Percentiles rank a stretch among this genome's conserved stretches.
These are phyloP conservation scores for Centropristis striata DNA, from an alignment of 2,113 vertebrate genomes.

Conservation along the genomic window DNA sequence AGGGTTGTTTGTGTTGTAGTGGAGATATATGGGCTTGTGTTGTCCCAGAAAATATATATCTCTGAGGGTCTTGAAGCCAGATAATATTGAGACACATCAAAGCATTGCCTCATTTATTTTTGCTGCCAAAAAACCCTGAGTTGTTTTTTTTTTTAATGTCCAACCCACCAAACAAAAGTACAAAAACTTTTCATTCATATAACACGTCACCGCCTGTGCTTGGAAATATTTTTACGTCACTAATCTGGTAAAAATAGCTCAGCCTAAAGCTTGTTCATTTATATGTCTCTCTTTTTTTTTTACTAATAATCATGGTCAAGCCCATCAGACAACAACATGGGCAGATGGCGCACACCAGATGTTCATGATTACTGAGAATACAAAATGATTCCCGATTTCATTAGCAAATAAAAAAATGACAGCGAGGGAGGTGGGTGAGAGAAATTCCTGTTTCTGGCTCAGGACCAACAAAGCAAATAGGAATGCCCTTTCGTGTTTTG, in stretches of 20 bases:
- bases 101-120: background rate
- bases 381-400: slow-evolving; percentile 80
- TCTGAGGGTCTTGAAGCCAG: slow-evolving; percentile 9
- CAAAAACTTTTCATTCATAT: slow-evolving; percentile 22
- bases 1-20: slow-evolving; percentile 18
- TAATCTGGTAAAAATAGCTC: slow-evolving; percentile 44
- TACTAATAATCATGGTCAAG: slow-evolving; percentile 65
- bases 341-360: slow-evolving; percentile 83
- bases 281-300: slow-evolving; percentile 48
- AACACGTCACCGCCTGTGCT: background rate
- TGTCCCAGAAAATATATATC: slow-evolving; percentile 54
- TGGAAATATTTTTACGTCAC: slow-evolving; percentile 26
- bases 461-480: slow-evolving; percentile 58
- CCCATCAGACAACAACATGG: slow-evolving; percentile 60
- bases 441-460: slow-evolving; percentile 63
- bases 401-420: slow-evolving; percentile 75
- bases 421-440: slow-evolving; percentile 21
- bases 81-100: slow-evolving; percentile 31
- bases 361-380: slow-evolving; percentile 81
- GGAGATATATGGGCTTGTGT: slow-evolving; percentile 49
- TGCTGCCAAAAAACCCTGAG: background rate
- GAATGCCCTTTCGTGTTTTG: slow-evolving; percentile 65
- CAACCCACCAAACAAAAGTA: slow-evolving; percentile 6
- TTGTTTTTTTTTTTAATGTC: background rate
- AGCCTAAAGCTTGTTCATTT: slow-evolving; percentile 43